Base-by-base conservation (phyloP, 2,888 invertebrate genomes). In the Hemithea aestivaria region DNA sequence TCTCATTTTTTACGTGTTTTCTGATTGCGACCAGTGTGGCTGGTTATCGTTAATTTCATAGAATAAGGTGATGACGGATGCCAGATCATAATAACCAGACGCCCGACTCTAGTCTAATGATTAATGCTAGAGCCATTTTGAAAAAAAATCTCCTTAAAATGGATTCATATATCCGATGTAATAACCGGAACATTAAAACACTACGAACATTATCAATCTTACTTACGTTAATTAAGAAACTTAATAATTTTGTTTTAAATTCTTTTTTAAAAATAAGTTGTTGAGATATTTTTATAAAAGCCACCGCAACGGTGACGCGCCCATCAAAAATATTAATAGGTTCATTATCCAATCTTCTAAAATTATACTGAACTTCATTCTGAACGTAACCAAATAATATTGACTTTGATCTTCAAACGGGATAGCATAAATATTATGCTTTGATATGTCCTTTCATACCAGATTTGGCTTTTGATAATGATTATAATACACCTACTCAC, bases 251-350 rank as follows among this genome's bases (percentile, higher is more conserved):
- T 16, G 16, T 16, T 16, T 16, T 5, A 5, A 16, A 16, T 16
- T 16, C 16, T 5, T 16, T 5, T 16, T 16, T 16, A 33, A 24
- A 35, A 34, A 38, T 37, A 29, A 38, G 44, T 6, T 38, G 27
- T 24, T n/a, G n/a, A 22, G 12, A 48, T 77, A 78, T 78, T 79
- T 75, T 47, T 47, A 70, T 70, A 63, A 59, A 61, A 62, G 62
- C 65, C 68, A 72, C 77, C 70, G 68, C 70, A 67, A 63, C 65
- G 60, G 65, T 67, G 71, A 68, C 67, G 70, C 60, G 55, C 58
- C 51, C 62, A 59, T 59, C 58, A 65, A 61, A 63, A 61, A 65
- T 73, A 78, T 73, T 73, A 65, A 73, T 78, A 73, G 68, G 58
- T 62, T 69, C 69, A 73, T 75, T 65, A 67, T 63, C 53, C 59